Percentiles rank a stretch among this genome's conserved stretches.
Conservation (phyloP, 2,888 invertebrate species). For the Aricia artaxerxes region DNA sequence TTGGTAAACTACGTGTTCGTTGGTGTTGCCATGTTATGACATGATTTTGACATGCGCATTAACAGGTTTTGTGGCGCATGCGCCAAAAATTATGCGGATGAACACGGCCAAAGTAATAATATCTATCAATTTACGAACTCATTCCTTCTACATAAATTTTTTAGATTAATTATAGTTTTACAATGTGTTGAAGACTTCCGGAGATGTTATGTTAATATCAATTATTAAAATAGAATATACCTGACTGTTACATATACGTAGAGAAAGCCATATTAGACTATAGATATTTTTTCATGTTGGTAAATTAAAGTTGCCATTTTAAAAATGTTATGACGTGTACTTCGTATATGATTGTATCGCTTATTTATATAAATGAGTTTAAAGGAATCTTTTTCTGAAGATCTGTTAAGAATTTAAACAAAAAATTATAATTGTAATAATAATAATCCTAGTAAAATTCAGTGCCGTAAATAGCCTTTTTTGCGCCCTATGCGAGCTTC, state of each 20-base stretch:
- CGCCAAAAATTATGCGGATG: too few relatives aligned
- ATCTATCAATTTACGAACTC: background rate
- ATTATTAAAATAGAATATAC: background rate
- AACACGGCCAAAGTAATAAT: too few relatives aligned
- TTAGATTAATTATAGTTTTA: background rate
- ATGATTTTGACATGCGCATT: too few relatives aligned
- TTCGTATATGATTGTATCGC: background rate
- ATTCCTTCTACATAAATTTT: too few relatives aligned
- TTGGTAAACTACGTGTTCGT: too few relatives aligned
- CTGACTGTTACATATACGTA: slow-evolving; percentile 20
- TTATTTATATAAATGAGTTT: background rate
- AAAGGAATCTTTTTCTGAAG: background rate
- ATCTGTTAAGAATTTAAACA: background rate
- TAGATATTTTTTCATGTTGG: slow-evolving; percentile 34
- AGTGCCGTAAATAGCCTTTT: too few relatives aligned
- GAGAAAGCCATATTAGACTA: slow-evolving; percentile 30
- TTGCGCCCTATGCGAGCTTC: too few relatives aligned
- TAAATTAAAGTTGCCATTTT: slow-evolving; percentile 33
- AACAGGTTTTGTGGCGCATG: too few relatives aligned
- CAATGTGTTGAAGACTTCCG: background rate
- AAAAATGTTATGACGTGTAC: slow-evolving; percentile 19
- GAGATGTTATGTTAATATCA: background rate
- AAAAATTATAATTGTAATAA: background rate
- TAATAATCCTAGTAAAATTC: background rate
- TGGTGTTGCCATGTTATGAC: too few relatives aligned